These are phyloP conservation scores for Vollenhovia emeryi DNA, from an alignment of 1,140 invertebrate genomes.

Conservation along the genomic window DNA sequence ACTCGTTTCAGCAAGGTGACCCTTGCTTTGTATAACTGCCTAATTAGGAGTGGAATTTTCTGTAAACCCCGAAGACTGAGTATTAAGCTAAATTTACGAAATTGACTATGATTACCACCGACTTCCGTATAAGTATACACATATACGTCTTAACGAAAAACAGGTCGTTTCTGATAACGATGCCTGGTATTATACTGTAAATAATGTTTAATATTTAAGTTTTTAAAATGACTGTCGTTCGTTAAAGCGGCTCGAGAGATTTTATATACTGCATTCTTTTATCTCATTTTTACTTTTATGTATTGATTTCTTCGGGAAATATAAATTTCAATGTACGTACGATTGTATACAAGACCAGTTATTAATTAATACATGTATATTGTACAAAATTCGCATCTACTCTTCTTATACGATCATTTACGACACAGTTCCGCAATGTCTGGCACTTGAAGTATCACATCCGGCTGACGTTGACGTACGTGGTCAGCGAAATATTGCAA, in stretches of 20 bases:
- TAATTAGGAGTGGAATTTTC: slow-evolving; percentile 25
- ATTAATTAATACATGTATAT: slow-evolving; percentile 46
- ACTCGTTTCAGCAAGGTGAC: background rate
- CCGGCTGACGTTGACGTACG: background rate
- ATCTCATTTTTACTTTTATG: slow-evolving; percentile 37
- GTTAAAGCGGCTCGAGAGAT: slow-evolving; percentile 19
- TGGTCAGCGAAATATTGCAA: background rate
- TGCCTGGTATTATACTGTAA: slow-evolving; percentile 34
- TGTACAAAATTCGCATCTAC: slow-evolving; percentile 10
- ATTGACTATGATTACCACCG: background rate
- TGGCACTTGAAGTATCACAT: background rate
- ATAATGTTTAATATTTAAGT: slow-evolving; percentile 19
- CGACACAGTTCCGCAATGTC: background rate
- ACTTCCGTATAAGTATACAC: background rate
- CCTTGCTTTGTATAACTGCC: slow-evolving; percentile 19
- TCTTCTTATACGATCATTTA: background rate
- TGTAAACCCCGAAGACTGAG: slow-evolving; percentile 49
- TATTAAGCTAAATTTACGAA: slow-evolving; percentile 25
- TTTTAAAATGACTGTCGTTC: slow-evolving; percentile 6
- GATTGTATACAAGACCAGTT: slow-evolving; percentile 38
- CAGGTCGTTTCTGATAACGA: background rate
- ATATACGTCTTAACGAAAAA: slow-evolving; percentile 1
- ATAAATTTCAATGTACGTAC: slow-evolving; percentile 41
- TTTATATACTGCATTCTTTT: slow-evolving; percentile 24
- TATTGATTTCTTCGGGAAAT: slow-evolving; percentile 22